phyloP scores from a whole-genome alignment of 2,888 invertebrate species.

The Epirrhoe alternata region DNA sequence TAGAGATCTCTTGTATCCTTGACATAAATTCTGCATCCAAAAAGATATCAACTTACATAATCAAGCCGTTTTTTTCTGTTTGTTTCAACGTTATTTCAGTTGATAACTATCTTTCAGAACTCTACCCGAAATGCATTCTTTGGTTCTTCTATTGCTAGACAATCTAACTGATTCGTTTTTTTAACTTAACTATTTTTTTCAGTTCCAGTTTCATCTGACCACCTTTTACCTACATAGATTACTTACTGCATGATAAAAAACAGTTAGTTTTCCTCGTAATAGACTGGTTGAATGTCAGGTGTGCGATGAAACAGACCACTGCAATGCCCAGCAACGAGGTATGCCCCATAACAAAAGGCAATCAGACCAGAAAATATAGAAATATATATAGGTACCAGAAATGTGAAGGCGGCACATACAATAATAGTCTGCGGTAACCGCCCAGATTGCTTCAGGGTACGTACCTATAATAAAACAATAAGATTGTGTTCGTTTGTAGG shows the following conservation, averaged over 20 bases:
- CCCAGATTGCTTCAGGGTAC: constrained; percentile 72
- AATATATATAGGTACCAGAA: too few relatives aligned
- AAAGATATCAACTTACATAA: too few relatives aligned
- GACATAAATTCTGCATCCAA: too few relatives aligned
- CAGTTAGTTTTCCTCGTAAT: neutral
- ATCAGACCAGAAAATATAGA: too few relatives aligned
- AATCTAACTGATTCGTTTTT: too few relatives aligned
- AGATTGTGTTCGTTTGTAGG: neutral
- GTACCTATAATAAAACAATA: constrained; percentile 1
- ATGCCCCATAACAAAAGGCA: constrained; percentile 60
- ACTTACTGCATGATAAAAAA: neutral
- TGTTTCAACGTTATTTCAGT: too few relatives aligned
- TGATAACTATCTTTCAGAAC: constrained; percentile 29
- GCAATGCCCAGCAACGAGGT: constrained; percentile 62
- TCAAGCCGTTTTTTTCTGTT: too few relatives aligned
- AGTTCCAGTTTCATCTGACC: too few relatives aligned
- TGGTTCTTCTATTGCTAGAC: constrained; percentile 55
- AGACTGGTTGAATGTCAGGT: constrained; percentile 75
- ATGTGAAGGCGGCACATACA: constrained; percentile 68
- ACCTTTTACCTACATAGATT: too few relatives aligned
- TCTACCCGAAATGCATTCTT: constrained; percentile 58
- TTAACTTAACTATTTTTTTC: too few relatives aligned
- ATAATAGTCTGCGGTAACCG: constrained; percentile 70
- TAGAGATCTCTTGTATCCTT: too few relatives aligned
- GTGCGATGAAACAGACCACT: constrained; percentile 59